Conservation (phyloP, 64 coral and sea anemone genomes). For the Actinia equina region DNA sequence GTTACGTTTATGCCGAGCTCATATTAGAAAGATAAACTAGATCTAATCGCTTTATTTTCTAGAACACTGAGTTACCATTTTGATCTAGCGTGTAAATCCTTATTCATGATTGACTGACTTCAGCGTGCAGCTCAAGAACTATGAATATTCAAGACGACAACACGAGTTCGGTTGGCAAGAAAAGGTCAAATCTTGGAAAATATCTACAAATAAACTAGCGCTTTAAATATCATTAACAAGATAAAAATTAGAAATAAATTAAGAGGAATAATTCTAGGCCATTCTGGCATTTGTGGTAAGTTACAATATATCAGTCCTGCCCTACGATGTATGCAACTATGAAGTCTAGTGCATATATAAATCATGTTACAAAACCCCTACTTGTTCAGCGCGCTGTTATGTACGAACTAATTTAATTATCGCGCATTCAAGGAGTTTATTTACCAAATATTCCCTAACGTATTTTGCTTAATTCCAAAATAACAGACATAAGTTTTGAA, state of each 20-base stretch:
- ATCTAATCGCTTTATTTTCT: background rate
- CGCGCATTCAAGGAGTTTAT: background rate
- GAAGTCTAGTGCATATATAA: background rate
- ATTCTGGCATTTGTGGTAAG: background rate
- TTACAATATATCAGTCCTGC: constrained; percentile 40
- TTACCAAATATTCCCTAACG: background rate
- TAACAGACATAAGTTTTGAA: background rate
- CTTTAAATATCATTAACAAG: background rate
- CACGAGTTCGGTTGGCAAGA: background rate
- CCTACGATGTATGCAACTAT: constrained; percentile 58
- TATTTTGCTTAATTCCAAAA: background rate
- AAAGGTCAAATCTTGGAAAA: background rate
- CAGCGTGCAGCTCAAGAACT: background rate
- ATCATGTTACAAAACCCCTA: background rate
- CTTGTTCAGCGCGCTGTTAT: background rate
- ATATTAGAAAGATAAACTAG: background rate
- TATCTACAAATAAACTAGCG: background rate
- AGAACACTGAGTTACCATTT: background rate
- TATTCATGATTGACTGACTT: constrained; percentile 26
- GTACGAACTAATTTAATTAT: background rate
- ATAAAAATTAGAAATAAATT: background rate
- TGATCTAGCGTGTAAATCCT: background rate
- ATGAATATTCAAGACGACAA: constrained; percentile 17
- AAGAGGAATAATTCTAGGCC: background rate
- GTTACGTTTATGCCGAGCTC: background rate